Conservation (phyloP, 2,888 invertebrate species). For the Yponomeuta malinellus region DNA sequence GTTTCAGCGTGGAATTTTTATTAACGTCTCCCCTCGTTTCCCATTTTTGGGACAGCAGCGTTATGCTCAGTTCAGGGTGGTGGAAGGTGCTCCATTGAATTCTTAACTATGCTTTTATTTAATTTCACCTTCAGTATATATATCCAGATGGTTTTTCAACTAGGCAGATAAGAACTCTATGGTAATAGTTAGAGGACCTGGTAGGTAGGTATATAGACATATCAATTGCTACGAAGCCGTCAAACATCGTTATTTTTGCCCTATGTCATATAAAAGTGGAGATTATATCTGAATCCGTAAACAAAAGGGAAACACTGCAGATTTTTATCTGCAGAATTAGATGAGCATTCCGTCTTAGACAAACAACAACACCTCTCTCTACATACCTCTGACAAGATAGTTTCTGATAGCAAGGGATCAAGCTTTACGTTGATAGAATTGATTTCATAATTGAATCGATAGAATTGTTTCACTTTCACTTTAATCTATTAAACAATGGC, state of each 20-base stretch:
- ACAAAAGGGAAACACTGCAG: constrained; percentile 70
- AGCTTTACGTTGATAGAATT: too few relatives aligned
- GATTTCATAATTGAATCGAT: too few relatives aligned
- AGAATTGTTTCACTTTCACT: too few relatives aligned
- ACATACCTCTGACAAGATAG: not conserved
- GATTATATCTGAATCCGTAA: constrained; percentile 41
- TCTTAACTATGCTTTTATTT: constrained; percentile 2
- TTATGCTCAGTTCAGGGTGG: not conserved
- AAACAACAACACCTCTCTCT: constrained; percentile 19
- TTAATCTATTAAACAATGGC: too few relatives aligned
- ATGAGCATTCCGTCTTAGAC: constrained; percentile 41
- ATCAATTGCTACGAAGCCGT: not conserved
- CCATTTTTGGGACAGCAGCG: constrained; percentile 47
- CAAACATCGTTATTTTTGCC: not conserved
- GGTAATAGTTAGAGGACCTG: not conserved
- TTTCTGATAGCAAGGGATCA: not conserved
- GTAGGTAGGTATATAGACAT: not conserved
- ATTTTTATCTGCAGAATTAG: constrained; percentile 62
- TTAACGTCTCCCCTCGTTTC: constrained; percentile 71
- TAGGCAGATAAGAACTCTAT: not conserved
- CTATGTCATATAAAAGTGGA: not conserved
- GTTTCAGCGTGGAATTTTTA: constrained; percentile 74
- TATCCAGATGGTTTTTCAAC: not conserved
- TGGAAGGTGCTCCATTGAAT: not conserved
- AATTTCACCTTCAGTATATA: not conserved